Evolutionary conservation across 1,140 invertebrate genomes (phyloP), one percentile per base, ranked within the genome.

Genomic region (Drosophila santomea): DNA sequence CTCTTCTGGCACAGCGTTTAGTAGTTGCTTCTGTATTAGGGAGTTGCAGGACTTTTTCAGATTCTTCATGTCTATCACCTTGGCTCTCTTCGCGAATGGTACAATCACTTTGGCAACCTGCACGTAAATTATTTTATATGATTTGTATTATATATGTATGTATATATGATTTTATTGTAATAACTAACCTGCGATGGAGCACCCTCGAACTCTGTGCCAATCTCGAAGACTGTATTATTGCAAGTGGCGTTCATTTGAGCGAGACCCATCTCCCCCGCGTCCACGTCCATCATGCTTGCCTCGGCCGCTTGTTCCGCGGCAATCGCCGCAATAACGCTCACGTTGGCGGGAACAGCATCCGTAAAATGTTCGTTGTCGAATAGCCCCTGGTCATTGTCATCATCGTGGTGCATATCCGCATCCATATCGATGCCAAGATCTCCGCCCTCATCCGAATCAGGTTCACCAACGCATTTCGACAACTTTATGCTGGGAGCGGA

Each of bases 51-150:
- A 62, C 81, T 72, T 90, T 89, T 97, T 97, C 10, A 97, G 82
- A 82, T 94, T 94, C 74, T 94, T 95, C 93, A 97, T 96, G 85
- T 97, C 95, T 50, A 97, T 94, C 51, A 95, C 95, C 81, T 97
- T 97, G 0, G 96, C 96, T 61, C 94, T 94, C 72, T 94, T 94
- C 2, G 96, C 95, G 91, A 96, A 97, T 8, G 93, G 93, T 47
- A 97, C 95, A 67, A 94, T 92, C 55, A 95, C 93, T 91, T 95
- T 95, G 25, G 93, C 93, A 20, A 95, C 94, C 94, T 93, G 47
- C 4, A 66, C 67, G 23, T 39, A 39, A 25, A 23, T 7, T 2
- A 5, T 20, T 10, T 3, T 10, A 32, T n/a, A 47, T 25, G 3
- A 14, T 25, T 14, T 51, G 39, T 60, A 15, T 0, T 25, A 36